phyloP scores from a whole-genome alignment of 2,888 invertebrate species.

The Drosophila fulvimacula region DNA sequence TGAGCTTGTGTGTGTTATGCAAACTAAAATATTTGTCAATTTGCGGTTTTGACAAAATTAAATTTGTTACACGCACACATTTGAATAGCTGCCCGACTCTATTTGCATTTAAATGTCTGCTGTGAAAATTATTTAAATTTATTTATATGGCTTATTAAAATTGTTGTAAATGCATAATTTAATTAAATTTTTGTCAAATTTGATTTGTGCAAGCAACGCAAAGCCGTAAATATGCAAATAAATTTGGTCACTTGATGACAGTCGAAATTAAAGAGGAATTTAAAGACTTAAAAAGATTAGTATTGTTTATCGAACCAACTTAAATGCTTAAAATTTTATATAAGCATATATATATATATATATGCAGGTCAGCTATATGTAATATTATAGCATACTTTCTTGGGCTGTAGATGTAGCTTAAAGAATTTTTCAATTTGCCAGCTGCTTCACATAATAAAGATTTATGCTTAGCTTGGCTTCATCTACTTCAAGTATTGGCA shows the following conservation, averaged over 20 bases:
- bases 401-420: background rate
- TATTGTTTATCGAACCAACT: background rate
- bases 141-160: constrained; percentile 78
- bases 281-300: background rate
- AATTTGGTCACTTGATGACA: constrained; percentile 16
- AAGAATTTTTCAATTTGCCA: no score
- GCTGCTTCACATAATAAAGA: background rate
- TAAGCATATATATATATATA: no score
- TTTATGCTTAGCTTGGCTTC: background rate
- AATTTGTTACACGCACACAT: constrained; percentile 60
- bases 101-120: constrained; percentile 7
- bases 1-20: constrained; percentile 46
- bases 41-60: constrained; percentile 75
- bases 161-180: constrained; percentile 66
- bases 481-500: background rate
- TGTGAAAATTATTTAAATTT: constrained; percentile 60
- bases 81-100: constrained; percentile 27
- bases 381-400: background rate
- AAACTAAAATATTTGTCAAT: constrained; percentile 81
- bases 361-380: background rate
- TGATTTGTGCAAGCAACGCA: constrained; percentile 56
- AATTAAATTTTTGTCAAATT: constrained; percentile 74
- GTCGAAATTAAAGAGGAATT: constrained; percentile 15
- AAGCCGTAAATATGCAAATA: constrained; percentile 27
- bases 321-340: no score